Evolutionary conservation across 2,113 vertebrate genomes (phyloP).

Genomic region (Callorhinus ursinus): DNA sequence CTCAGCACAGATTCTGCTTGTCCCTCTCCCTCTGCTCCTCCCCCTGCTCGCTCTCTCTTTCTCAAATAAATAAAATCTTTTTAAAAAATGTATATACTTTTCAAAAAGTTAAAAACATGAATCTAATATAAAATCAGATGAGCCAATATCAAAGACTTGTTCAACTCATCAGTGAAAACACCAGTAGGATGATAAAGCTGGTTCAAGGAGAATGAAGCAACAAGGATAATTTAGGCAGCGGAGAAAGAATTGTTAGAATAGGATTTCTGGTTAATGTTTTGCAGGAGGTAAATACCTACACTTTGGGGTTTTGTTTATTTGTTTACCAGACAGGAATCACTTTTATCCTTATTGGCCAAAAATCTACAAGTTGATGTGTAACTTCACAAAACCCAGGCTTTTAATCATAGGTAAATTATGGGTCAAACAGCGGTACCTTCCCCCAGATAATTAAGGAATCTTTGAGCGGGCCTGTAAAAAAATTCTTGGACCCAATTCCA

Average conservation of each 20-base stretch:
- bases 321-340: neutral
- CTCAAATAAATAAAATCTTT: neutral
- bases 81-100: neutral
- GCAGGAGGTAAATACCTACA: neutral
- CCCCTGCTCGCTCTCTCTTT: no score
- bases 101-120: neutral
- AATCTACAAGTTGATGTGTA: neutral
- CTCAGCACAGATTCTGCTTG: no score
- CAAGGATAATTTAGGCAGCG: neutral
- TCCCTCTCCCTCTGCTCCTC: no score
- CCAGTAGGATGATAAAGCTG: neutral
- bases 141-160: neutral
- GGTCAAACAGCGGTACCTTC: neutral
- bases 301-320: neutral
- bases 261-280: neutral
- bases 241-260: neutral
- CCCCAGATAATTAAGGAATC: neutral
- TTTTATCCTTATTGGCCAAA: neutral
- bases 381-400: neutral
- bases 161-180: neutral
- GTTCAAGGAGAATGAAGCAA: neutral
- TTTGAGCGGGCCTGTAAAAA: neutral
- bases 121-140: neutral
- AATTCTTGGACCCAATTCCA: neutral
- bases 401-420: neutral